Base-by-base conservation (phyloP, 2,797 vertebrate genomes). In the Micropoecilia bifurca region DNA sequence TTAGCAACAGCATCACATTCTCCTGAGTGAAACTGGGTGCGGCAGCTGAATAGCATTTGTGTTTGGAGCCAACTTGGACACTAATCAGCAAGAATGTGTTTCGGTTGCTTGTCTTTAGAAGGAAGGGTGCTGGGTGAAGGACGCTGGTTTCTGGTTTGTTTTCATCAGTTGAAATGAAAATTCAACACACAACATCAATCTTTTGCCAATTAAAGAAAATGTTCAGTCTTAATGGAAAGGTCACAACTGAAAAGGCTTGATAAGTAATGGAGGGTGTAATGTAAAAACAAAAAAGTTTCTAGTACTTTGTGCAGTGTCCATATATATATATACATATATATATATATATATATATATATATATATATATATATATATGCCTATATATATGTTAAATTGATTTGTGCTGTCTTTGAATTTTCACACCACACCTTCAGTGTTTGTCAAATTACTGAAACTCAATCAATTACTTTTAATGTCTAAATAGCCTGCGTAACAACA, bases 1-100 rank as follows among this genome's bases (percentile, higher is more conserved):
- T 74, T 57, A 76, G 73, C 66, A 69, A 43, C 66, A 77, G 50
- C 48, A 46, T 55, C 48, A 48, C 68, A 45, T 76, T 79, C 78
- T 80, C 73, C 47, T 22, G 80, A 50, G 66, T 76, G n/a, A 53
- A 73, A 80, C 9, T 41, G 46, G 72, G 66, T 74, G 78, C 76
- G 74, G 57, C 59, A 71, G 39, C 18, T 46, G 69, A 71, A 28
- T 61, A 9, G 53, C 22, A 77, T 39, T 46, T 2, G 73, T 22
- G 13, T 28, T 43, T 12, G 14, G 43, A 69, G 77, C 16, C 43
- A 10, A 59, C 30, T 18, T 9, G 39, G 39, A 72, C 75, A 45
- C 48, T 61, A 41, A 83, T 81, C 79, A 59, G 77, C 50, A 68
- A 80, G 57, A 68, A 6, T 74, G 79, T 74, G 25, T 47, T 28